Conservation (phyloP, 1,140 invertebrate genomes). For the Drosophila nannoptera region DNA sequence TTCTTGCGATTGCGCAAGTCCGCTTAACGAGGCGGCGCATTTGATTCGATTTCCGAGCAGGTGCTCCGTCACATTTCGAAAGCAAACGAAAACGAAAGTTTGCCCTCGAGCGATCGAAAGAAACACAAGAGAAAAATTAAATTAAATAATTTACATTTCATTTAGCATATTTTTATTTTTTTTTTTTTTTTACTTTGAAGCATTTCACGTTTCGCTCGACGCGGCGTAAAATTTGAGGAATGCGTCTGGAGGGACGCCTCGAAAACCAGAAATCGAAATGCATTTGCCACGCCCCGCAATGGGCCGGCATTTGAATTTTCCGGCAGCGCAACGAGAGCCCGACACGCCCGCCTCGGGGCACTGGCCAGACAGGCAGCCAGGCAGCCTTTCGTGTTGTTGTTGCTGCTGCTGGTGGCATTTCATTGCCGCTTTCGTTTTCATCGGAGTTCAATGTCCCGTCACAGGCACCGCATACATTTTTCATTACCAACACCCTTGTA, state of each 20-base stretch:
- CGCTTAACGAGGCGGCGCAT: constrained; percentile 41
- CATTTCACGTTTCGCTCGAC: constrained; percentile 59
- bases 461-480: constrained; percentile 34
- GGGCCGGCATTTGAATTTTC: constrained; percentile 44
- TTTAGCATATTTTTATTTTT: constrained; percentile 38
- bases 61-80: constrained; percentile 63
- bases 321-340: constrained; percentile 54
- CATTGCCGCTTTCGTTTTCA: constrained; percentile 71
- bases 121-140: no score
- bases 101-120: constrained; percentile 5
- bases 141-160: constrained; percentile 61
- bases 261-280: constrained; percentile 27
- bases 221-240: constrained; percentile 70
- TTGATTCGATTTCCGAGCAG: constrained; percentile 51
- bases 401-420: constrained; percentile 45
- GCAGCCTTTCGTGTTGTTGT: constrained; percentile 9
- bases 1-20: constrained; percentile 68
- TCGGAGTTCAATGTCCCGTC: constrained; percentile 62
- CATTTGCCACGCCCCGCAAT: constrained; percentile 17
- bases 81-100: constrained; percentile 71
- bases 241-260: constrained; percentile 39
- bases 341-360: constrained; percentile 34
- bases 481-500: constrained; percentile 28
- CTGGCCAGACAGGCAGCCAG: constrained; percentile 11
- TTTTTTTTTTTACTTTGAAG: constrained; percentile 56